Evolutionary conservation across 2,113 vertebrate species (phyloP), one percentile per base, ranked within the genome.

Genomic region (Oenanthe melanoleuca): DNA sequence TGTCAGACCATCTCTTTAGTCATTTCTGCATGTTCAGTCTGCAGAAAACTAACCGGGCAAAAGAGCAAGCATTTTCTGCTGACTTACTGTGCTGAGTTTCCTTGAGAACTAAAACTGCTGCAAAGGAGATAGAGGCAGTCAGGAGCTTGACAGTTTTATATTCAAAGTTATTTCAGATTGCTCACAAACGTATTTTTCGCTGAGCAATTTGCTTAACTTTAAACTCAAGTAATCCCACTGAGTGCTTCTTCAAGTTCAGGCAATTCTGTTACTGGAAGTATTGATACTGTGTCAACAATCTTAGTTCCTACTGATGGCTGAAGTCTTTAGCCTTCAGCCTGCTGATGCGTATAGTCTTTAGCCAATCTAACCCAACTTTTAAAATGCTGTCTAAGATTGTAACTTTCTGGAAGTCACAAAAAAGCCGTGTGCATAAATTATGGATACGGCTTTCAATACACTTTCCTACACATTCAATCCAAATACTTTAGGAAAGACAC

Each of bases 391-490:
- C 29, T 55, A 89, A 53, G 18, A 56, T n/a, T 53, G 55, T 70
- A 83, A n/a, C 49, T 93, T 96, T 94, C 82, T 92, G 60, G 22
- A 95, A 86, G 61, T 75, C 33, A 78, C 45, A 90, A 57, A 87
- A 86, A 73, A 38, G 25, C 16, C 44, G 26, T 29, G 22, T 38
- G 8, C 50, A 80, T 81, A 55, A 86, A 84, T 84, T 57, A 84
- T 63, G 19, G 64, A 77, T 75, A 23, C 29, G 37, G 28, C 17
- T 89, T 93, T 95, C 49, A 80, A 23, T 42, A 57, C 24, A 38
- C 17, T 40, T 86, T 81, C 74, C 52, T 19, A 71, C 57, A 60
- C 26, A 53, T 60, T 64, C 40, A 55, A 28, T 80, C 40, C 38
- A 88, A 47, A 80, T 82, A 59, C 23, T 81, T 64, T 42, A 34